phyloP scores from a whole-genome alignment of 2,888 invertebrate species.

The Eupeodes luniger region DNA sequence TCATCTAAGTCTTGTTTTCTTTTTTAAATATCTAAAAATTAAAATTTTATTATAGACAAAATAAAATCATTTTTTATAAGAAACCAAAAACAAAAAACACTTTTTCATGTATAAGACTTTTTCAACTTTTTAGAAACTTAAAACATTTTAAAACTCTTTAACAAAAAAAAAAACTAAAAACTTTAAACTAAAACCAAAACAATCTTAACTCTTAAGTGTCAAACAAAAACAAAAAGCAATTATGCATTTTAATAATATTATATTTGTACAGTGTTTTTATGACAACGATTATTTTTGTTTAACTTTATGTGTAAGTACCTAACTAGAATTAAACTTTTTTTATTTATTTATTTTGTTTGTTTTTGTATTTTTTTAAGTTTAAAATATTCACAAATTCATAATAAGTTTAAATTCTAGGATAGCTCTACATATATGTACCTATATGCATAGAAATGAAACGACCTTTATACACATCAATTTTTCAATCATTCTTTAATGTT shows the following conservation, averaged over 20 bases:
- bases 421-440: conserved; percentile 26
- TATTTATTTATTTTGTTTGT: background rate
- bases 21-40: conserved; percentile 11
- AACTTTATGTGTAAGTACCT: conserved; percentile 44
- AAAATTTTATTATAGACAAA: conserved; percentile 30
- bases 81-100: conserved; percentile 38
- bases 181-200: conserved; percentile 19
- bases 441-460: background rate
- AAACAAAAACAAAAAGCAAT: conserved; percentile 8
- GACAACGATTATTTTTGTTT: conserved; percentile 52
- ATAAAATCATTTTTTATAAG: conserved; percentile 65
- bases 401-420: conserved; percentile 40
- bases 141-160: conserved; percentile 58
- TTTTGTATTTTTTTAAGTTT: background rate
- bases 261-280: conserved; percentile 30
- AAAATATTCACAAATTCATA: background rate
- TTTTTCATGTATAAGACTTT: conserved; percentile 71
- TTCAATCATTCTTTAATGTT: too few relatives aligned
- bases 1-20: conserved; percentile 61
- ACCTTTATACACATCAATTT: too few relatives aligned
- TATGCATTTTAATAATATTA: conserved; percentile 15
- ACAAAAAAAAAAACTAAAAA: conserved; percentile 25
- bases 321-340: conserved; percentile 43
- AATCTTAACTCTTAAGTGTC: conserved; percentile 69
- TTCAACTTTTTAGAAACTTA: conserved; percentile 68